phyloP scores from a whole-genome alignment of 2,113 vertebrate genomes.

The Apteryx owenii region DNA sequence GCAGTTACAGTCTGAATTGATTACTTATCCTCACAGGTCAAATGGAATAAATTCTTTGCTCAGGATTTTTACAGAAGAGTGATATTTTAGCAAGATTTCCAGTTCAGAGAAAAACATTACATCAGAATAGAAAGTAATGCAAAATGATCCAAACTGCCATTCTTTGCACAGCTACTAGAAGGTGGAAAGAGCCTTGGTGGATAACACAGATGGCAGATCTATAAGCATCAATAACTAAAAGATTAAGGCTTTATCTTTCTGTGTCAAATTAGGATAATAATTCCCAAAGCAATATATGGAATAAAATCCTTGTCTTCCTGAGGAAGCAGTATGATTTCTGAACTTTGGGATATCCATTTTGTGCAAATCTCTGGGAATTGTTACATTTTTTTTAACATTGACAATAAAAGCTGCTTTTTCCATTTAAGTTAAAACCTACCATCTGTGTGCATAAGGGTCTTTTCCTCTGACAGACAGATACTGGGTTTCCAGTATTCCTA shows the following conservation, averaged over 20 bases:
- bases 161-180: background rate
- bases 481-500: background rate
- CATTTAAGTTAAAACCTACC: background rate
- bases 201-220: background rate
- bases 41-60: background rate
- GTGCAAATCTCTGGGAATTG: background rate
- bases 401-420: constrained; percentile 21
- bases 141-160: background rate
- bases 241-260: background rate
- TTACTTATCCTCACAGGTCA: background rate
- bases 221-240: background rate
- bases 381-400: background rate
- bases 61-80: background rate
- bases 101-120: background rate
- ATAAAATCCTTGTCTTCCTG: constrained; percentile 16
- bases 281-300: background rate
- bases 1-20: background rate
- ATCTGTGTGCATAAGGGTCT: background rate
- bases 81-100: background rate
- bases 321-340: background rate
- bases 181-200: background rate
- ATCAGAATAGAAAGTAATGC: background rate
- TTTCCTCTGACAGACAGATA: background rate
- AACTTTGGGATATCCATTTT: constrained; percentile 10
- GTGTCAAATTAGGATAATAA: background rate